Evolutionary conservation across 2,888 invertebrate species (phyloP).

Genomic region (Drepanosiphum platanoidis): DNA sequence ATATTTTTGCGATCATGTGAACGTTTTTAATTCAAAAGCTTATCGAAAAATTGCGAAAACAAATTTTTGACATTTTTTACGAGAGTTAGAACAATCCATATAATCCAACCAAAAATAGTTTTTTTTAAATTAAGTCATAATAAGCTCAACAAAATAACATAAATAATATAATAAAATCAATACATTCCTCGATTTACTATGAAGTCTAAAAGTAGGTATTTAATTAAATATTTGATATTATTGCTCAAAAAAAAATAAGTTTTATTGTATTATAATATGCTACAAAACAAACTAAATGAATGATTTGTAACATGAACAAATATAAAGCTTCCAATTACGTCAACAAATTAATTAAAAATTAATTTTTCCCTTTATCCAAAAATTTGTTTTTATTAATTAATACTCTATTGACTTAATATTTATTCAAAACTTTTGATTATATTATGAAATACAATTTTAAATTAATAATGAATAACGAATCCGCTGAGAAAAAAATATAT

Average conservation of each 20-base stretch:
- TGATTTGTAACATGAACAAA: slow-evolving; percentile 3
- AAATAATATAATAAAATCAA: no score
- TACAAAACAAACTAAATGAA: not conserved
- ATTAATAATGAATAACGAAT: slow-evolving; percentile 17
- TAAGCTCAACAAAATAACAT: no score
- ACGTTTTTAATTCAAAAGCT: no score
- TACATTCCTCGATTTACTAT: no score
- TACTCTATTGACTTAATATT: slow-evolving; percentile 34
- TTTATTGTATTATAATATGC: not conserved
- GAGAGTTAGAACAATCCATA: no score
- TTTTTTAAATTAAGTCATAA: not conserved
- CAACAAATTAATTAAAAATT: slow-evolving; percentile 31
- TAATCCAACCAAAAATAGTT: not conserved
- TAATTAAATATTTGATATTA: not conserved
- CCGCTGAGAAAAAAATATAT: not conserved
- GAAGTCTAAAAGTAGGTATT: no score
- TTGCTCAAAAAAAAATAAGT: not conserved
- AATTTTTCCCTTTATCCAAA: not conserved
- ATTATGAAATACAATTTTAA: slow-evolving; percentile 29
- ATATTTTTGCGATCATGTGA: no score
- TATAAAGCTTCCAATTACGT: slow-evolving; percentile 34
- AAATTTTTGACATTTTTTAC: no score
- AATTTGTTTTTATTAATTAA: slow-evolving; percentile 37
- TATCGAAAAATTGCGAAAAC: no score
- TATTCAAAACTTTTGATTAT: slow-evolving; percentile 38